Evolutionary conservation across 2,113 vertebrate species (phyloP).

Genomic region (Irena cyanogastra): DNA sequence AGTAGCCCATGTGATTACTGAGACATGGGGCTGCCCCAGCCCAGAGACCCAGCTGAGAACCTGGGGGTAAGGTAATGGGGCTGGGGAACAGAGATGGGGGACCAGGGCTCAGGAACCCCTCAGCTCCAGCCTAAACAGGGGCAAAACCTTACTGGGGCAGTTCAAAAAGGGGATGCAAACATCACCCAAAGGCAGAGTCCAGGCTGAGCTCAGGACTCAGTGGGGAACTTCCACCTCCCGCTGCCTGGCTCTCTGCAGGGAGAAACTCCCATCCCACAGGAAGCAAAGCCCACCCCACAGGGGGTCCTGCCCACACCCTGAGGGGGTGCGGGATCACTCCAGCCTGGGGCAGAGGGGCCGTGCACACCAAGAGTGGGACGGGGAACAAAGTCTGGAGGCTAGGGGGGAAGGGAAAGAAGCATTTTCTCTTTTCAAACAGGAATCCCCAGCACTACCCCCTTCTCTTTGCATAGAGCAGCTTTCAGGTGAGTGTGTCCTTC

Average conservation of each 20-base stretch:
- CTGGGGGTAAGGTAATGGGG: accelerated
- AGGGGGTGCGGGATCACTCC: not conserved
- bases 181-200: not conserved
- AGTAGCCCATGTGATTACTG: not conserved
- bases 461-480: conserved; percentile 41
- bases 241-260: not conserved
- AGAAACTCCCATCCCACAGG: not conserved
- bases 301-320: not conserved
- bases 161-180: not conserved
- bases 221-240: not conserved
- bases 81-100: accelerated
- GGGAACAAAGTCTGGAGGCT: not conserved
- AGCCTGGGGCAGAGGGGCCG: not conserved
- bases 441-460: not conserved
- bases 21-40: not conserved
- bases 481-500: not conserved
- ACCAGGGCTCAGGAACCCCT: not conserved
- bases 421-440: not conserved
- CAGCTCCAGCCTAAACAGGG: not conserved
- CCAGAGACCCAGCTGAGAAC: not conserved
- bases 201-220: not conserved
- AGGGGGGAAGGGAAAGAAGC: not conserved
- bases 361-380: not conserved
- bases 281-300: not conserved
- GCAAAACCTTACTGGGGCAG: not conserved